Evolutionary conservation across 2,888 invertebrate genomes (phyloP), one percentile per base, ranked within the genome.

Genomic region (Theretra japonica): DNA sequence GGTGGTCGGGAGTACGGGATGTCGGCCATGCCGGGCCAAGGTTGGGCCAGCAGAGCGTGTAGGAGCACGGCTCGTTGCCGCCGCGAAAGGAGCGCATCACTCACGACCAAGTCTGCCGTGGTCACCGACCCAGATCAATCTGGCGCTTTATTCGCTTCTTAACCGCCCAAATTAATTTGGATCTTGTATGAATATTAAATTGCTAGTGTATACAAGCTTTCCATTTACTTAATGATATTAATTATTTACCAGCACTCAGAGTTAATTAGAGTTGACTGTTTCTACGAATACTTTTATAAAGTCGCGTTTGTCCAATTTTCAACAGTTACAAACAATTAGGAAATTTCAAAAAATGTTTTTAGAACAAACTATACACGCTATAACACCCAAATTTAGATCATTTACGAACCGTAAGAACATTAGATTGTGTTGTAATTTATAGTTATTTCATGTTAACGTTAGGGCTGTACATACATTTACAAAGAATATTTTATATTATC

Each of bases 41-140:
- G 94, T 92, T 90, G 86, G 84, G 77, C 78, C 88, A 87, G 80
- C 89, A 90, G 93, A 94, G 92, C 93, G 93, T 93, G 87, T 85
- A 90, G 83, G 80, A 86, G 79, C 88, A 91, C 88, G 93, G 89
- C 89, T 92, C 92, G 92, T 87, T 91, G 90, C 79, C 83, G 81
- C 85, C 86, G 89, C 87, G 89, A 92, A 90, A 91, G 89, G 87
- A 89, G 86, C 86, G 81, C 85, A 83, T 79, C 76, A 75, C 73
- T 79, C 80, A 77, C 75, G 75, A 74, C 70, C 41, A 41, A 41
- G 82, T 83, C 75, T 77, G 72, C 75, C 77, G 82, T 83, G 85
- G 80, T 82, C 84, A 86, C 87, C 90, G 92, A 89, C 90, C 90
- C 89, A 91, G 86, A 90, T 90, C 86, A 81, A 75, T 80, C 78